These are phyloP conservation scores for Athalia circularis DNA, from an alignment of 2,888 invertebrate species.

Conservation along the genomic window DNA sequence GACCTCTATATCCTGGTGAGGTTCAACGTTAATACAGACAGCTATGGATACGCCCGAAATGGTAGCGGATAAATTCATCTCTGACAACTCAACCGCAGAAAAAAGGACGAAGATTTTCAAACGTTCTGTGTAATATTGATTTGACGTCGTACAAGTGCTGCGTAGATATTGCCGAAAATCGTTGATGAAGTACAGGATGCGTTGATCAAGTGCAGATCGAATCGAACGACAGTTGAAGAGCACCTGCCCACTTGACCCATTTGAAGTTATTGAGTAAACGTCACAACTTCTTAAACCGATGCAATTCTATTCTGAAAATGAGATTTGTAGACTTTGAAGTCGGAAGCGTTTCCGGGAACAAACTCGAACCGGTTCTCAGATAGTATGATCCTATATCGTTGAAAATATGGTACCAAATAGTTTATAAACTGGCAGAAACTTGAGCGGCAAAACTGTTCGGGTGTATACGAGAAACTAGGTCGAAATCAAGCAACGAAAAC, in stretches of 20 bases:
- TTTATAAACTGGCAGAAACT: slow-evolving; percentile 39
- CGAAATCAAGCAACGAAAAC: slow-evolving; percentile 33
- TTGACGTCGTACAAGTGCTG: no score
- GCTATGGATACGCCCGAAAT: no score
- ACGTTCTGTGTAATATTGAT: no score
- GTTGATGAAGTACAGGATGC: neutral
- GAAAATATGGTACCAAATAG: slow-evolving; percentile 39
- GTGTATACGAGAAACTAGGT: slow-evolving; percentile 42
- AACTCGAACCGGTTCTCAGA: slow-evolving; percentile 1
- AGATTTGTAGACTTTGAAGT: slow-evolving; percentile 26
- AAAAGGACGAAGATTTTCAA: no score
- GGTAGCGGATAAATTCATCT: no score
- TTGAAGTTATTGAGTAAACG: neutral
- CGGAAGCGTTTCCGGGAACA: slow-evolving; percentile 17
- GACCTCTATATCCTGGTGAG: slow-evolving; percentile 24
- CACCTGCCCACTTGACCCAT: slow-evolving; percentile 15
- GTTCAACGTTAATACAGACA: neutral
- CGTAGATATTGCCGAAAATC: no score
- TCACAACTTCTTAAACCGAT: neutral
- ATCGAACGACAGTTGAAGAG: neutral
- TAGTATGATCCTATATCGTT: slow-evolving; percentile 10
- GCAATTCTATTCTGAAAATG: neutral
- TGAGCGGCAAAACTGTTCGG: slow-evolving; percentile 37
- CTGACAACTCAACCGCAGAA: no score
- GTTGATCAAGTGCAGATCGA: neutral